Base-by-base conservation (phyloP, 1,140 invertebrate genomes). In the Aphaenogaster rudis region DNA sequence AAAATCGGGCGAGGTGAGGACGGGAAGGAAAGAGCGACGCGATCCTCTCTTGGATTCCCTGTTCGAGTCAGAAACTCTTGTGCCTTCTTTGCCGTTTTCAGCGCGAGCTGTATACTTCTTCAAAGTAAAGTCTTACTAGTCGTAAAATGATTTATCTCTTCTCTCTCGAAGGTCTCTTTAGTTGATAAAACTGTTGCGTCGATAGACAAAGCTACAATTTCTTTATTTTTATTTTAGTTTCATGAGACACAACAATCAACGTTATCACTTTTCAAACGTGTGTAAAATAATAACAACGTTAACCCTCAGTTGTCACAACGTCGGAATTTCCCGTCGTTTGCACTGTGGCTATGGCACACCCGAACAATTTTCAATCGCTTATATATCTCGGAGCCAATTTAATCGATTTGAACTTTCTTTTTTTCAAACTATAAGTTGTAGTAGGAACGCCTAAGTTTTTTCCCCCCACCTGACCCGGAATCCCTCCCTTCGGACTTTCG, bases 101-200 rank as follows among this genome's bases (percentile, higher is more conserved):
- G 33, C 69, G 42, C 36, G 45, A 86, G 42, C 48, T 52, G 21
- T 57, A 33, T 28, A 28, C 28, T 63, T n/a, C 42, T 64, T n/a
- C 81, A 5, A 28, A 61, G 15, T 50, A 50, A 54, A 80, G 80
- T 84, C 42, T 76, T 50, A 45, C 7, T 59, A 39, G 11, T 50
- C 17, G 36, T 13, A 76, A 42, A 77, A 85, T 76, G 69, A 84
- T 45, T 71, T 63, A 84, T 76, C 77, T 77, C 11, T 15, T 57
- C n/a, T 21, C 17, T 2, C 15, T 76, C 9, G 8, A 85, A 77
- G 33, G 33, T 8, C 1, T 63, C 15, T 66, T 67, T 36, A 52
- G 15, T 48, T 33, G 61, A 80, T 69, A 69, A 54, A 8, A 71
- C 5, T 39, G 11, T 8, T 17, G 17, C 17, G 3, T 17, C 15